Conservation (phyloP, 64 coral and sea anemone species). For the Cladopsammia gracilis region DNA sequence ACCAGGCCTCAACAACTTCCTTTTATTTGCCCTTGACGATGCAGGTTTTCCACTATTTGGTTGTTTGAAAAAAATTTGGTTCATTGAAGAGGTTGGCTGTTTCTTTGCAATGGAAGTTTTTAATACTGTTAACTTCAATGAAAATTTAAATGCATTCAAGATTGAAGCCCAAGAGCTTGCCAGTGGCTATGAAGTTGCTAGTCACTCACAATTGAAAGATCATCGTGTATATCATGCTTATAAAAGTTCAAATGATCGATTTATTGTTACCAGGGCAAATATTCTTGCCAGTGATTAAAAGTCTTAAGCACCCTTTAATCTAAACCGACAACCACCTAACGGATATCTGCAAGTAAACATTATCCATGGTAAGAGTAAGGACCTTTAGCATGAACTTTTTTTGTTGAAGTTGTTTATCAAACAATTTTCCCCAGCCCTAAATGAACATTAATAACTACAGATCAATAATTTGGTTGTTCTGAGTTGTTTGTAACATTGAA, state of each 20-base stretch:
- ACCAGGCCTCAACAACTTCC: conserved; percentile 42
- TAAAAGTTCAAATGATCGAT: background rate
- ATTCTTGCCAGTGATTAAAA: conserved; percentile 10
- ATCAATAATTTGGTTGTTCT: background rate
- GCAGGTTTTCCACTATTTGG: conserved; percentile 25
- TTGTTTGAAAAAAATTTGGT: conserved; percentile 22
- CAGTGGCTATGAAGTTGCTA: conserved; percentile 30
- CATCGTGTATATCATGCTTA: conserved; percentile 30
- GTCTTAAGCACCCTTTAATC: background rate
- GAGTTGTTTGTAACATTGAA: background rate
- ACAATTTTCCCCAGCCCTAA: background rate
- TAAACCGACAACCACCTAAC: background rate
- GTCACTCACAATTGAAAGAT: background rate
- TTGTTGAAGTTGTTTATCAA: background rate
- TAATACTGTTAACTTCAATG: background rate
- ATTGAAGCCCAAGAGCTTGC: conserved; percentile 14
- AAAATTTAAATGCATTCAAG: conserved; percentile 43
- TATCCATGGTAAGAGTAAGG: background rate
- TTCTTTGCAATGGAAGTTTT: conserved; percentile 3
- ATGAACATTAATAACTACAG: background rate
- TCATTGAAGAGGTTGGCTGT: background rate
- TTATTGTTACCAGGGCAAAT: conserved; percentile 6
- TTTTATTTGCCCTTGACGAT: background rate
- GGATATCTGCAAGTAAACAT: background rate
- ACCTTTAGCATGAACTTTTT: background rate